Evolutionary conservation across 2,888 invertebrate genomes (phyloP).

Genomic region (Caenorhabditis drosophilae): DNA sequence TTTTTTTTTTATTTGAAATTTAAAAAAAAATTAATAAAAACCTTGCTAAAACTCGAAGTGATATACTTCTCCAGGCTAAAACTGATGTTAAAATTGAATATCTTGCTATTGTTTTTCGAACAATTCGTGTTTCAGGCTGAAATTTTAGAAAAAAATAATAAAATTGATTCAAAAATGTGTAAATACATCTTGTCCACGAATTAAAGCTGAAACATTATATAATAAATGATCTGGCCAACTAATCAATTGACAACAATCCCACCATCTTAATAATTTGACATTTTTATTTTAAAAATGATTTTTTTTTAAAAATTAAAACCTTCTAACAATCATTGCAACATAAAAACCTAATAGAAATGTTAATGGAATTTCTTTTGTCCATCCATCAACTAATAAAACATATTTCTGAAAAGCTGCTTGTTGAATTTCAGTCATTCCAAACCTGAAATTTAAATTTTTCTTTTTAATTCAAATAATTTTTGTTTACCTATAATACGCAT

Average conservation of each 20-base stretch:
- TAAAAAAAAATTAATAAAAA: too few species aligned
- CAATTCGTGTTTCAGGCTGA: constrained; percentile 66
- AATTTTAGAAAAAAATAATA: too few species aligned
- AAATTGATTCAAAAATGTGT: neutral
- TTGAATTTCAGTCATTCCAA: constrained; percentile 50
- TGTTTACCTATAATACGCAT: constrained; percentile 50
- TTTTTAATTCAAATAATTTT: neutral
- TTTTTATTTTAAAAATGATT: neutral
- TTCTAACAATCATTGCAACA: constrained; percentile 59
- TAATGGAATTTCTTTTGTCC: constrained; percentile 59
- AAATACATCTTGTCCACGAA: constrained; percentile 56
- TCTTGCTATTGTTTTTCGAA: constrained; percentile 70
- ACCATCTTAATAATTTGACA: constrained; percentile 47
- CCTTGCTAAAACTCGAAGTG: constrained; percentile 57
- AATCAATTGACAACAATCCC: constrained; percentile 62
- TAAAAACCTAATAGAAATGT: constrained; percentile 61
- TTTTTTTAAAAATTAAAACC: constrained; percentile 17
- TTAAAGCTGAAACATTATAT: constrained; percentile 58
- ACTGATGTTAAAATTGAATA: constrained; percentile 70
- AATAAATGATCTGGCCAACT: constrained; percentile 62
- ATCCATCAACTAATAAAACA: constrained; percentile 52
- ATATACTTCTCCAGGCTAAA: constrained; percentile 70
- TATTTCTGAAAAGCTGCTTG: constrained; percentile 49
- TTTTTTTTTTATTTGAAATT: constrained; percentile 1
- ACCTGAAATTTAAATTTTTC: constrained; percentile 37